Evolutionary conservation across 2,888 invertebrate genomes (phyloP).

Genomic region (Himalopsyche kuldschensis): DNA sequence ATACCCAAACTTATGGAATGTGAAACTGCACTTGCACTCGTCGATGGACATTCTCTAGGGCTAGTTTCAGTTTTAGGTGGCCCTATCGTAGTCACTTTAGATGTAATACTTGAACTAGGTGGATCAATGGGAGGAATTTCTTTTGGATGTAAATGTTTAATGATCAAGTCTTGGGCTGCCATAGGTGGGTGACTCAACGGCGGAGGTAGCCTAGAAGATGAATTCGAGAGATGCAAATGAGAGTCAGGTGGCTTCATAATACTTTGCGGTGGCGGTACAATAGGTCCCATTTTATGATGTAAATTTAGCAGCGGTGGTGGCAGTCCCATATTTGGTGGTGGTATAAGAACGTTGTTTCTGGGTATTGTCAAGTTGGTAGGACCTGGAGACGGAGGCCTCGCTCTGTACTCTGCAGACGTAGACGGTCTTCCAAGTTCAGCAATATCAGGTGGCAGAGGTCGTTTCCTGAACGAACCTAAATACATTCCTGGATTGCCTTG

Average conservation of each 20-base stretch:
- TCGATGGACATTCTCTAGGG: slow-evolving; percentile 41
- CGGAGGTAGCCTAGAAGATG: slow-evolving; percentile 49
- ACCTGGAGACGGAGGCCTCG: slow-evolving; percentile 57
- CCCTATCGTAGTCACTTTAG: slow-evolving; percentile 45
- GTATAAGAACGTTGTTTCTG: slow-evolving; percentile 50
- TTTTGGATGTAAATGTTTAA: slow-evolving; percentile 52
- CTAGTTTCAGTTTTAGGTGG: slow-evolving; percentile 39
- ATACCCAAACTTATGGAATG: slow-evolving; percentile 54
- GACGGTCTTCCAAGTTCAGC: slow-evolving; percentile 53
- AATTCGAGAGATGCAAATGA: slow-evolving; percentile 51
- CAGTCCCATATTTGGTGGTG: slow-evolving; percentile 46
- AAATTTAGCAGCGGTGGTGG: slow-evolving; percentile 50
- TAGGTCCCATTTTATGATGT: slow-evolving; percentile 58
- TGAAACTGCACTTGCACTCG: slow-evolving; percentile 43
- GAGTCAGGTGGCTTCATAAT: slow-evolving; percentile 36
- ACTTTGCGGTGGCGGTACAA: slow-evolving; percentile 52
- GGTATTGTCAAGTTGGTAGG: slow-evolving; percentile 58
- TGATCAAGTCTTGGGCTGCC: slow-evolving; percentile 58
- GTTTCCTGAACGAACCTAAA: slow-evolving; percentile 60
- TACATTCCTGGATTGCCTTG: slow-evolving; percentile 55
- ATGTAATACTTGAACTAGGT: slow-evolving; percentile 50
- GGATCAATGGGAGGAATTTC: slow-evolving; percentile 50
- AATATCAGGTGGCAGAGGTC: slow-evolving; percentile 60
- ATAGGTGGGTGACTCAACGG: slow-evolving; percentile 52
- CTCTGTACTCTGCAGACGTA: slow-evolving; percentile 50